Base-by-base conservation (phyloP, 2,113 vertebrate species). In the Coregonus clupeaformis region DNA sequence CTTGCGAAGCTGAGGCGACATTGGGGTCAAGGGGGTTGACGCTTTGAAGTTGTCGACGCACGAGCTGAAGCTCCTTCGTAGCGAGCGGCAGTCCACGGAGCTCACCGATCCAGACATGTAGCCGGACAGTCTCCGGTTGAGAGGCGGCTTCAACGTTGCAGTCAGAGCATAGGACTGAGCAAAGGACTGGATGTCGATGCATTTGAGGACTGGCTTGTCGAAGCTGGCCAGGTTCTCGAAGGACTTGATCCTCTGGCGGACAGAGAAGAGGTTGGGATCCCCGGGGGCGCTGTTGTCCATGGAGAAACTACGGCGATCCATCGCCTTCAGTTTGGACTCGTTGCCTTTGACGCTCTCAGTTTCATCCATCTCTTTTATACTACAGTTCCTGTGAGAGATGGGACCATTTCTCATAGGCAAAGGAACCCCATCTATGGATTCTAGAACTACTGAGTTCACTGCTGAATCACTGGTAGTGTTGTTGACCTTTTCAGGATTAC, bases 161-260 rank as follows among this genome's bases (percentile, higher is more conserved):
- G 14, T 52, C 16, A 52, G 49, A 52, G 13, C 49, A 52, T 52
- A 52, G 49, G 49, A 52, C 16, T 52, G 74, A 0, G 84, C 71
- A 0, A 94, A 76, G 0, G 94, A 94, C 1, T 94, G 93, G 47
- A 93, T 86, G 16, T 95, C 91, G 0, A 93, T 92, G 9, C 90
- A 83, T 86, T 91, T 95, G 70, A 94, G 80, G 0, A 88, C 16
- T 0, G 93, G 92, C 74, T 93, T 90, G 79, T 98, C 97, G 18
- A 96, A 93, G 83, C 93, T 92, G 57, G 95, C 96, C 78, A 99
- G 84, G 76, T 97, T 99, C 91, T 99, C 97, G 42, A 98, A 99
- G 5, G 97, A 99, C 86, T 97, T 98, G 79, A 99, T 99, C 82
- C 97, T 94, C 77, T 98, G 96, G 78, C 93, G 95, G 55, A 99